Evolutionary conservation across 2,113 vertebrate species (phyloP), one percentile per base, ranked within the genome.

Genomic region (Phyllostomus hastatus): DNA sequence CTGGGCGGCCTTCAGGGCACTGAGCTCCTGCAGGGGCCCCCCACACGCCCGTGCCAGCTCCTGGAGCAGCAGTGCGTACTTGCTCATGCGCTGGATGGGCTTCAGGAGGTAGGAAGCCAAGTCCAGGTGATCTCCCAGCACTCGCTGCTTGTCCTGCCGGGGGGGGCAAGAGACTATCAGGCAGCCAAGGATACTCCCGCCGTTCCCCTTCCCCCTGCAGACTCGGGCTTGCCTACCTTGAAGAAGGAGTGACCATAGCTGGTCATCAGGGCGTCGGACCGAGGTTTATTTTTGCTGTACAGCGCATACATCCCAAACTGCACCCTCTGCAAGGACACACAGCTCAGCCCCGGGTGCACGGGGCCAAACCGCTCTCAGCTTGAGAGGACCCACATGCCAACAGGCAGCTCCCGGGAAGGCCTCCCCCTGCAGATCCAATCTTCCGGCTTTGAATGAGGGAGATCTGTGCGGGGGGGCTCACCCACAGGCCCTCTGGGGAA

Each of bases 1-100:
- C 92, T 99, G 99, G 17, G 99, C 99, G 0, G 99, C 99, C 59
- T 97, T 98, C 50, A 99, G 99, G 90, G 99, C 99, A 9, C 96
- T 98, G 88, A 99, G 98, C 98, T 99, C 99, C 97, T 99, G 99
- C 96, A 98, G 98, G 0, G 83, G 66, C 0, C 96, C 91, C 75
- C 91, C 98, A 43, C 99, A 99, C 98, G 99, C 99, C 97, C 99
- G 99, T 59, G 99, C 99, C 97, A 99, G 98, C 97, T 99, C 99
- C 98, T 99, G 99, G 15, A 99, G 99, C 75, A 99, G 98, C 91
- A 99, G 98, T 0, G 99, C 99, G 0, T 99, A 99, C 97, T 99
- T 99, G 98, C 99, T 99, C 99, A 99, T 99, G 92, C 99, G 98
- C 97, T 99, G 99, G 97, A 99, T 99, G 70, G 99, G 99, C 97